Conservation (phyloP, 1,140 invertebrate genomes). For the Popillia japonica region DNA sequence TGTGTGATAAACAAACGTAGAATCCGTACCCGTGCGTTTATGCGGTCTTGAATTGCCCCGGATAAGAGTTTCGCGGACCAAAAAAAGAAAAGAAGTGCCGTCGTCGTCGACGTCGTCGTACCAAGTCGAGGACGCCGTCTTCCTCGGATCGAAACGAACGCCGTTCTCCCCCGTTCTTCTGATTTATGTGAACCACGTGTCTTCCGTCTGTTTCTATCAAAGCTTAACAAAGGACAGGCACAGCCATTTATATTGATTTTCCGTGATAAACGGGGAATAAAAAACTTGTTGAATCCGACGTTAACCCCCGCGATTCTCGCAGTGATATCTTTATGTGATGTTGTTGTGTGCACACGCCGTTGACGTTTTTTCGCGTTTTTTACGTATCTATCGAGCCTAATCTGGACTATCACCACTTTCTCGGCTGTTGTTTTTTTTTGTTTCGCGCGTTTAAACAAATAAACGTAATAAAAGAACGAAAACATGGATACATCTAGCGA, state of each 20-base stretch:
- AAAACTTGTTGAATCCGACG: slow-evolving; percentile 61
- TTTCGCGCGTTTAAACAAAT: slow-evolving; percentile 16
- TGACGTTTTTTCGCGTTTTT: slow-evolving; percentile 40
- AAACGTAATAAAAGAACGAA: neutral
- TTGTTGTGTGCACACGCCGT: slow-evolving; percentile 41
- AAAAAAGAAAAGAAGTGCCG: slow-evolving; percentile 36
- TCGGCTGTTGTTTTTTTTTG: slow-evolving; percentile 23
- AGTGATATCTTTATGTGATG: slow-evolving; percentile 50
- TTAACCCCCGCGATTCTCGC: slow-evolving; percentile 44
- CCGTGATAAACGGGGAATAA: slow-evolving; percentile 60
- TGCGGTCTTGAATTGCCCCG: slow-evolving; percentile 15
- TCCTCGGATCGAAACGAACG: slow-evolving; percentile 14
- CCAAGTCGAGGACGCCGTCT: neutral
- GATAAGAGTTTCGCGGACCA: neutral
- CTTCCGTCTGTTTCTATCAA: slow-evolving; percentile 58
- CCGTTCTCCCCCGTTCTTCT: slow-evolving; percentile 28
- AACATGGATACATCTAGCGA: slow-evolving; percentile 53
- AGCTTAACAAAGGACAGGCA: slow-evolving; percentile 59
- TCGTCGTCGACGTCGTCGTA: slow-evolving; percentile 11
- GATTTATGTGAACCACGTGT: slow-evolving; percentile 51
- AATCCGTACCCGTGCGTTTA: neutral
- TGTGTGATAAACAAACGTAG: slow-evolving; percentile 24
- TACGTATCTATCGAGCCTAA: neutral
- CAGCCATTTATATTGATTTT: slow-evolving; percentile 63
- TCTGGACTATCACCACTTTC: neutral